These are phyloP conservation scores for Aelia acuminata DNA, from an alignment of 2,888 invertebrate species.

Conservation along the genomic window DNA sequence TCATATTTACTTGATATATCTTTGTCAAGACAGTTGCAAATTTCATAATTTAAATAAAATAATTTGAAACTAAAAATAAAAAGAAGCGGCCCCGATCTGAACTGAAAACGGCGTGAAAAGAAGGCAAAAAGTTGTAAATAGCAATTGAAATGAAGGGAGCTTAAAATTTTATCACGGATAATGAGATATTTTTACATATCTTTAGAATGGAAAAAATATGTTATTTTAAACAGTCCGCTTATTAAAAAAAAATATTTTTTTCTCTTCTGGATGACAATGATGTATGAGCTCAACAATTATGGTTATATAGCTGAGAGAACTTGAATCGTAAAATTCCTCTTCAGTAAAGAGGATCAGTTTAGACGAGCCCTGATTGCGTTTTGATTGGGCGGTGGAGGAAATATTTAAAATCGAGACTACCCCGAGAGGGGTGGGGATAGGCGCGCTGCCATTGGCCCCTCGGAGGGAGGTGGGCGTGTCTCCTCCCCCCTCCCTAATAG, in stretches of 20 bases:
- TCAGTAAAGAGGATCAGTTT: background rate
- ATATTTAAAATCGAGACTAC: conserved; percentile 36
- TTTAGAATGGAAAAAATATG: no score
- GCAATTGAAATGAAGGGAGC: no score
- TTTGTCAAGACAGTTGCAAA: no score
- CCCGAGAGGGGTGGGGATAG: background rate
- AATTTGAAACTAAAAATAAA: no score
- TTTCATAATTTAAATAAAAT: no score
- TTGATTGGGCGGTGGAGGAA: conserved; percentile 41
- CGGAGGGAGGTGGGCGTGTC: conserved; percentile 55
- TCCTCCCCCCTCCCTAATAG: conserved; percentile 49
- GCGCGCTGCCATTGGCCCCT: conserved; percentile 19
- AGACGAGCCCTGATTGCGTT: conserved; percentile 5
- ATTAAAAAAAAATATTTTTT: background rate
- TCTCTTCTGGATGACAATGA: background rate
- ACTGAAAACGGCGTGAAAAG: no score
- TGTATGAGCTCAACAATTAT: background rate
- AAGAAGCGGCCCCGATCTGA: no score
- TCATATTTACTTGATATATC: no score
- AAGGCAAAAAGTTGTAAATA: no score
- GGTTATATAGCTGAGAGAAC: background rate
- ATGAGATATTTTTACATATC: no score
- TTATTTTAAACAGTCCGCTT: no score
- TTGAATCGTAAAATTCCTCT: background rate
- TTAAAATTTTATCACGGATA: no score